Evolutionary conservation across 2,113 vertebrate genomes (phyloP).

Genomic region (Chaetorhynchus papuensis): DNA sequence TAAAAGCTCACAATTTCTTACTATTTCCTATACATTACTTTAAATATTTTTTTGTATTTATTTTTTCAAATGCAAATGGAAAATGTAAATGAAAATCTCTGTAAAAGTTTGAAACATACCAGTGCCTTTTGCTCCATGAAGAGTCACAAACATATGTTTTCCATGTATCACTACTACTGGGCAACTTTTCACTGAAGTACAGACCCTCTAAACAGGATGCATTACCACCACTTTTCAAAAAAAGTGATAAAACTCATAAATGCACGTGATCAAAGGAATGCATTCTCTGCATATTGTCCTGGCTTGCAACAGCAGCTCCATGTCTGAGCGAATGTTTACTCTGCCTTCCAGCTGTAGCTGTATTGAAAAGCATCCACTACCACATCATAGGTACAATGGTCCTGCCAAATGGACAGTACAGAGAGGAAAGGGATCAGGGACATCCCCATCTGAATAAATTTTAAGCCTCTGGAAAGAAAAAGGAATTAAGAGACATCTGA

Average conservation of each 20-base stretch:
- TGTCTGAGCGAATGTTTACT: background rate
- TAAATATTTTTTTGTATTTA: background rate
- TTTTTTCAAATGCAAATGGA: background rate
- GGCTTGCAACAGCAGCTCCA: background rate
- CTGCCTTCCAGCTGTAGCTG: background rate
- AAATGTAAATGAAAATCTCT: background rate
- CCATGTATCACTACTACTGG: background rate
- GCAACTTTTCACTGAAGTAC: background rate
- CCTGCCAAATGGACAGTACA: background rate
- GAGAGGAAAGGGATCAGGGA: background rate
- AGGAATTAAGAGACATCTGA: background rate
- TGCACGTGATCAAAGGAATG: background rate
- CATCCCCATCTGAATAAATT: background rate
- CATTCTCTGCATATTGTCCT: background rate
- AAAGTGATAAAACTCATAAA: background rate
- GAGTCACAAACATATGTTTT: background rate
- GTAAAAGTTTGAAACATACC: background rate
- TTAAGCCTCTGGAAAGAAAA: background rate
- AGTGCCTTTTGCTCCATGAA: background rate
- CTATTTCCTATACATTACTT: background rate
- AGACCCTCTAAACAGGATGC: background rate
- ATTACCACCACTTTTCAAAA: background rate
- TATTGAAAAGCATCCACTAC: background rate
- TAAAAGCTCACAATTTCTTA: background rate
- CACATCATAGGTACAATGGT: fast-evolving